Evolutionary conservation across 2,113 vertebrate genomes (phyloP).

Genomic region (Macrotus californicus): DNA sequence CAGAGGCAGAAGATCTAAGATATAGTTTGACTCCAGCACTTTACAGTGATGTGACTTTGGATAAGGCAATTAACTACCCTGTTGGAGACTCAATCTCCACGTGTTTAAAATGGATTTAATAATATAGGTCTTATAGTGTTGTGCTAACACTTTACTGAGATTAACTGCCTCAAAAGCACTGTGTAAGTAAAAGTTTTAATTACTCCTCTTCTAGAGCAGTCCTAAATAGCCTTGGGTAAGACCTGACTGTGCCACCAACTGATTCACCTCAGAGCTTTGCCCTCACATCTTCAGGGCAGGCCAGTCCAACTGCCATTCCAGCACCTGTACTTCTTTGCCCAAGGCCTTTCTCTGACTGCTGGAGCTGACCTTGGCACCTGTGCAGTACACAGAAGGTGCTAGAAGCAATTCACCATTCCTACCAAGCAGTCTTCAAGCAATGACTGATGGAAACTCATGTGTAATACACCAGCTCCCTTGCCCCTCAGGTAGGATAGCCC

Average conservation of each 20-base stretch:
- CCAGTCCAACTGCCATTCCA: fast-evolving
- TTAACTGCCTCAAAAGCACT: background rate
- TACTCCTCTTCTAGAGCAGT: background rate
- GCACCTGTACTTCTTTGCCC: background rate
- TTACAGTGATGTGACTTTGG: background rate
- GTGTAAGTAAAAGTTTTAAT: background rate
- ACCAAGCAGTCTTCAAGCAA: background rate
- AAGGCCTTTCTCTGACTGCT: background rate
- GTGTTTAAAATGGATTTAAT: background rate
- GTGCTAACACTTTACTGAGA: background rate
- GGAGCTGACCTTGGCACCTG: background rate
- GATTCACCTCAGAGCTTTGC: background rate
- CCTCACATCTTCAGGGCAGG: background rate
- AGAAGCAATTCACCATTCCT: background rate
- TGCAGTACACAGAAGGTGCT: no score
- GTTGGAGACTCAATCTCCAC: background rate
- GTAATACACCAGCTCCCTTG: background rate
- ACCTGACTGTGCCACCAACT: fast-evolving
- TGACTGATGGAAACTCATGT: background rate
- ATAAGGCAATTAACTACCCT: background rate
- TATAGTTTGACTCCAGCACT: background rate
- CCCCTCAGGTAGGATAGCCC: background rate
- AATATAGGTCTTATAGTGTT: background rate
- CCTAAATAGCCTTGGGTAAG: background rate
- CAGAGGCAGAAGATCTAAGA: background rate